These are phyloP conservation scores for Bos indicus DNA, from an alignment of 2,113 vertebrate genomes.

Conservation along the genomic window DNA sequence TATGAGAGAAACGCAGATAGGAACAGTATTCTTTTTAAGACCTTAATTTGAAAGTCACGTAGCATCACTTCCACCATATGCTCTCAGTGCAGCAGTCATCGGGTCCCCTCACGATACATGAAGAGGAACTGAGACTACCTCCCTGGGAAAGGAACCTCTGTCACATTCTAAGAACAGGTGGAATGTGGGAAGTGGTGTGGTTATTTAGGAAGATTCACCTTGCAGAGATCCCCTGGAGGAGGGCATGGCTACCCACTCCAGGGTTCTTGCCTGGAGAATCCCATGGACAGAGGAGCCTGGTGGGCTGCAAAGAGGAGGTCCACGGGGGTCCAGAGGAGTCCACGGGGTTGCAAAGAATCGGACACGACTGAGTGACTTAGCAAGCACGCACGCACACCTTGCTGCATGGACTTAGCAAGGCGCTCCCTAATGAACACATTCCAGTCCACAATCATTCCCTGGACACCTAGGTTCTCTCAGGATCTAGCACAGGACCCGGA, in stretches of 20 bases:
- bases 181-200: not conserved
- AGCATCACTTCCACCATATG: accelerated
- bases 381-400: accelerated
- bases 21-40: accelerated
- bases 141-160: no score
- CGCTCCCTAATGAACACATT: accelerated
- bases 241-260: not conserved
- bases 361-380: not conserved
- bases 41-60: no score
- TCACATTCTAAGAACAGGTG: not conserved
- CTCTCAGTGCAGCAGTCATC: not conserved
- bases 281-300: not conserved
- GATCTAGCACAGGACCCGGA: not conserved
- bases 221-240: not conserved
- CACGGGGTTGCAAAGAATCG: accelerated
- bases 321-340: no score
- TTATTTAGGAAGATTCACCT: not conserved
- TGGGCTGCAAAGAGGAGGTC: not conserved
- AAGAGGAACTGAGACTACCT: no score
- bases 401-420: not conserved
- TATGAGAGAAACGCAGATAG: not conserved
- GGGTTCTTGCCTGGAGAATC: not conserved
- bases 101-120: not conserved
- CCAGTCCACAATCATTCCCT: not conserved
- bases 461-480: no score